Base-by-base conservation (phyloP, 2,113 vertebrate species). In the Chaetorhynchus papuensis region DNA sequence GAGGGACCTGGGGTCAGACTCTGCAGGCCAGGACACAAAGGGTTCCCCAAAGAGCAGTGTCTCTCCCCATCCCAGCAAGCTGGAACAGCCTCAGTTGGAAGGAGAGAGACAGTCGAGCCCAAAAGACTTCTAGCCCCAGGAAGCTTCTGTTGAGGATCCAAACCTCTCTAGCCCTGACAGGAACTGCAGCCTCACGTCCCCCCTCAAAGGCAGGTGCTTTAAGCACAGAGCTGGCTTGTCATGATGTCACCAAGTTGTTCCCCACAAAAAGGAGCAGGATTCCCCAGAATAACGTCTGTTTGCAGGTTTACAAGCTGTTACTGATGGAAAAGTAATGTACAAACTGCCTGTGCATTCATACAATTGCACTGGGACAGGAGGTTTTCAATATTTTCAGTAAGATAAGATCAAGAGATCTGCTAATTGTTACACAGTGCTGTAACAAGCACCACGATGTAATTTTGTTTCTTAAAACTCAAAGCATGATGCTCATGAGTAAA, bases 21-120 rank as follows among this genome's bases (percentile, higher is more conserved):
- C 27, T 0, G 0, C 2, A 10, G 19, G 31, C 22, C 1, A 6
- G 9, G 21, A 56, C 27, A 61, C 35, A 71, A 63, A 53, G 33
- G 1, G 3, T 5, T 69, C 35, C 53, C 45, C 44, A 53, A 4
- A 4, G 2, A 2, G 22, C 1, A 0, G 3, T 3, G 0, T 56
- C 26, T 71, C n/a, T 53, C 44, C 30, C 13, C 1, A 1, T 22
- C 30, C 17, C 1, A 6, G 39, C 6, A 41, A 79, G 41, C 45
- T 83, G 61, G 31, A 69, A 77, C 0, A 1, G 31, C 47, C 88
- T 88, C 65, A 64, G 0, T 1, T 0, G n/a, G 24, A 57, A 11
- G 37, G 10, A 52, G 7, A 1, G 10, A 86, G 54, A 59, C 15
- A 57, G 60, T 18, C 0, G 0, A 72, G 20, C 20, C 45, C 37